Evolutionary conservation across 2,888 invertebrate genomes (phyloP), one percentile per base, ranked within the genome.

Genomic region (Cyclophora albipunctata): DNA sequence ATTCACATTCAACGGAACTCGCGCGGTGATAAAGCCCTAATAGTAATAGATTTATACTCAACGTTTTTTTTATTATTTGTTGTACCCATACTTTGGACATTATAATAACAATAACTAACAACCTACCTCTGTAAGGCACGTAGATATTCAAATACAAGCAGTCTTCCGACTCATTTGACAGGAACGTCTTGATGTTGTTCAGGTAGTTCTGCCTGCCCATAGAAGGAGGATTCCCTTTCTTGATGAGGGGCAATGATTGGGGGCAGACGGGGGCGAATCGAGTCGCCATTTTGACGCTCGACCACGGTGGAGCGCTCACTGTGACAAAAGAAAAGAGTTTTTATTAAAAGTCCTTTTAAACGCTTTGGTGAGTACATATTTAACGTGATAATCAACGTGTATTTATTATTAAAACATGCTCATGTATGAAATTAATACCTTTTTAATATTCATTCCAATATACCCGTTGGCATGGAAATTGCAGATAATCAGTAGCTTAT

Each of bases 101-200:
- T 20, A 20, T 20, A 20, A 20, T 20, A 20, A 20, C n/a, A 20
- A 20, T 20, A 20, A 20, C n/a, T 40, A 20, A 20, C 33, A 43
- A 45, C 93, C 92, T 83, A 96, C 96, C 95, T 85, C 92, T 91
- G 57, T 93, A 92, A 1, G 98, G 98, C 40, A 95, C 93, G 79
- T 96, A 98, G 57, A 98, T 92, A 81, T 98, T 98, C 71, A 98
- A 90, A 77, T 95, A 96, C 49, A 98, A 88, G 70, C 98, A 98
- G 76, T 98, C 98, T 84, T 95, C 95, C 47, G 92, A 93, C 73
- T 95, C 93, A 50, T 92, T 90, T 58, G 81, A 83, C 48, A 95
- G 78, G 81, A 93, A 94, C 2, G 93, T 91, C 64, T 93, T 86
- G 58, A 98, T 87, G 58, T 93, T 91, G 64, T 91, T 90, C 66